Percentiles rank a stretch among this genome's conserved stretches.
Conservation (phyloP, 1,140 invertebrate species). For the Nasonia giraulti region DNA sequence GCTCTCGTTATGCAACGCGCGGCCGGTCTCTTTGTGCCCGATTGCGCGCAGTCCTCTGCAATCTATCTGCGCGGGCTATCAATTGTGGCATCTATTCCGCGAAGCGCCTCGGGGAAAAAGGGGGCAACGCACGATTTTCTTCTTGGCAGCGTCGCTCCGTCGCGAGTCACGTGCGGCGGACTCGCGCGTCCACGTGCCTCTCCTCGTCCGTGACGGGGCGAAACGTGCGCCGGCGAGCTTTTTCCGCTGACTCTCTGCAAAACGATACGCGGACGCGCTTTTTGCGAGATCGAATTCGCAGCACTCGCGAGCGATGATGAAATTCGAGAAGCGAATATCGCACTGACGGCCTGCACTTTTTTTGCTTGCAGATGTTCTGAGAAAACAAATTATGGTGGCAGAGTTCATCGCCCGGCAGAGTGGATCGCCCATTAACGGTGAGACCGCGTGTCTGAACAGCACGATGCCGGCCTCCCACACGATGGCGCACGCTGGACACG, state of each 20-base stretch:
- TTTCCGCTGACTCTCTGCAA: neutral
- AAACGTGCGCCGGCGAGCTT: constrained; percentile 16
- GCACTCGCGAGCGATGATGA: neutral
- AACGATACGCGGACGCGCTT: neutral
- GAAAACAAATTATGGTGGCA: constrained; percentile 89
- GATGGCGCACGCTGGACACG: constrained; percentile 70
- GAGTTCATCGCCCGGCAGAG: constrained; percentile 85
- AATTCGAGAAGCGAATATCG: constrained; percentile 8
- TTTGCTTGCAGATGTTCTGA: constrained; percentile 78
- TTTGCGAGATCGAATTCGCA: neutral
- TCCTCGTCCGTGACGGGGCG: neutral
- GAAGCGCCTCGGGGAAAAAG: neutral
- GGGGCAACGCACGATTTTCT: constrained; percentile 38
- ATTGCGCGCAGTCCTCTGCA: too few relatives aligned
- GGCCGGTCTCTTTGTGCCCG: neutral
- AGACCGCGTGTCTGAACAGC: constrained; percentile 77
- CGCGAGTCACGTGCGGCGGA: constrained; percentile 30
- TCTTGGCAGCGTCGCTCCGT: constrained; percentile 31
- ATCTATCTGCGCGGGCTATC: neutral
- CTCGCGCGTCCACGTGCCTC: constrained; percentile 36
- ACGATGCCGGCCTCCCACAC: constrained; percentile 76
- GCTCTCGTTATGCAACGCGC: neutral
- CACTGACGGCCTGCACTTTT: constrained; percentile 21
- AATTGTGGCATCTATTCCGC: neutral
- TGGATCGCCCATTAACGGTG: constrained; percentile 81